Evolutionary conservation across 2,888 invertebrate genomes (phyloP), one percentile per base, ranked within the genome.

Genomic region (Xestia xanthographa): DNA sequence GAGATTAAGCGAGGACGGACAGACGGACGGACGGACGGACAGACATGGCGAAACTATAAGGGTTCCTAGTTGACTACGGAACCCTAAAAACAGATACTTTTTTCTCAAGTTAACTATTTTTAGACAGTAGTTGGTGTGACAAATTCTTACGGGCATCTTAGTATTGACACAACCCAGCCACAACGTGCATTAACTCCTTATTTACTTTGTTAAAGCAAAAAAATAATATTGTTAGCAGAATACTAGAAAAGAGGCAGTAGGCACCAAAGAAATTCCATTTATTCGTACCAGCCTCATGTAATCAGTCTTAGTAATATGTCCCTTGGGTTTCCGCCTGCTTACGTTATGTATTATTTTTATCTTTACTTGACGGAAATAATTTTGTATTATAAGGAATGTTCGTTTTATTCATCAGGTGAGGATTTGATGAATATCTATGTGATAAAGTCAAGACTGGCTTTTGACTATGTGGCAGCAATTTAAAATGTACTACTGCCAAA

Each of bases 281-380:
- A 63, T 74, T 67, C 56, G 26, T 43, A 20, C 45, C 68, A 68
- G 29, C 38, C 70, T 63, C 34, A 60, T 53, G 71, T 79, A 72
- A 75, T 71, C 79, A 66, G 50, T 60, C 71, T 65, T 71, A 66
- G 67, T 71, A 78, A 80, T 78, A 60, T 58, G 62, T 63, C 79
- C 34, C 60, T 50, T 38, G 71, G 63, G 75, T 38, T 74, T 43
- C 73, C 34, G 34, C 74, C 45, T 68, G 45, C 68, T 77, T 66
- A 62, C 11, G 38, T 38, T 71, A 62, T 41, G 38, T 63, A 29
- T 43, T 41, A 75, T 66, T 66, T 62, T 60, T 48, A 50, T 60
- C 41, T 29, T 41, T 14, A 45, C 26, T 70, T 70, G 66, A 60
- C 50, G 34, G 60, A 53, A 70, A 60, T 29, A 48, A 8, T 41